These are phyloP conservation scores for Cephus spinipes DNA, from an alignment of 2,888 invertebrate species.

Conservation along the genomic window DNA sequence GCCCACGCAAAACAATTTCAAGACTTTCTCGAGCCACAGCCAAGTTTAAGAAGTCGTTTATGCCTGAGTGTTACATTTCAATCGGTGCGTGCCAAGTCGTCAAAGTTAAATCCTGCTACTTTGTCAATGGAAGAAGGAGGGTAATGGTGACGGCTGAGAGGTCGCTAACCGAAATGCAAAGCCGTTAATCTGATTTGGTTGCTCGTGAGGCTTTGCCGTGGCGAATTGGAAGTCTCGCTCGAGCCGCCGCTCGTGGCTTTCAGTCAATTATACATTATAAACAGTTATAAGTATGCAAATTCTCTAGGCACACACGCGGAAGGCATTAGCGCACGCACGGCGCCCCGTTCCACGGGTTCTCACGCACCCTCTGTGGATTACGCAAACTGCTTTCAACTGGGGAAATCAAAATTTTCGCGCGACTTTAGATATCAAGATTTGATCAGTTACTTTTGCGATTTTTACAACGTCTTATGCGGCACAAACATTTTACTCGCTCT, in stretches of 20 bases:
- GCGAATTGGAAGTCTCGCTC: constrained; percentile 21
- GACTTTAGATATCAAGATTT: too few species aligned
- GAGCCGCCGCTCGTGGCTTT: constrained; percentile 36
- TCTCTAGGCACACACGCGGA: constrained; percentile 14
- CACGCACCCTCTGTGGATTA: too few species aligned
- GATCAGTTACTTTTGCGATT: too few species aligned
- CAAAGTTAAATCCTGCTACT: background rate
- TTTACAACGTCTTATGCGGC: too few species aligned
- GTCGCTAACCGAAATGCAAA: constrained; percentile 39
- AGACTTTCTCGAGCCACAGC: too few species aligned
- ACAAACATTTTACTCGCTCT: too few species aligned
- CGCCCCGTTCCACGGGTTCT: constrained; percentile 25
- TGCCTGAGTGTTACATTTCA: background rate
- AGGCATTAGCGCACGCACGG: background rate
- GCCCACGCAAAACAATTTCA: too few species aligned
- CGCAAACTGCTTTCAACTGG: too few species aligned
- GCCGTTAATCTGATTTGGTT: constrained; percentile 53
- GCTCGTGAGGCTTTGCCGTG: constrained; percentile 25
- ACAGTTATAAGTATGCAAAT: constrained; percentile 55
- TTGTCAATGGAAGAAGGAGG: constrained; percentile 3
- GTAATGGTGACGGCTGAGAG: constrained; percentile 8
- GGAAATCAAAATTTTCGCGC: too few species aligned
- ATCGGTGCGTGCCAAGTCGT: background rate
- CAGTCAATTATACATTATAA: constrained; percentile 57
- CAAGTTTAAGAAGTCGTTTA: too few species aligned